phyloP scores from a whole-genome alignment of 1,140 invertebrate genomes.

The Vanessa tameamea region DNA sequence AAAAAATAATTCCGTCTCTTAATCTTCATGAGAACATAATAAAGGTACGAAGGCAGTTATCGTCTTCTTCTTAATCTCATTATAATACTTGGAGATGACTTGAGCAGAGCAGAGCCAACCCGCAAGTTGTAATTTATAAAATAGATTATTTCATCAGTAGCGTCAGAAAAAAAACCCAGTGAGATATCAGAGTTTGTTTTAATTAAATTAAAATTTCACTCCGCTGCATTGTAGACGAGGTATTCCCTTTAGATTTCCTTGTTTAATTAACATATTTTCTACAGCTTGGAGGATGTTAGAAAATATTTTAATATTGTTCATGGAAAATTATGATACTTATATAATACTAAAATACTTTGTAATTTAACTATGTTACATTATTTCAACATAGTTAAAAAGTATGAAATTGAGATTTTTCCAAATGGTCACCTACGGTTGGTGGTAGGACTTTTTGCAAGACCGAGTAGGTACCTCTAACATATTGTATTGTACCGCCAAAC shows the following conservation, averaged over 20 bases:
- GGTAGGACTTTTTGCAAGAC: too few species aligned
- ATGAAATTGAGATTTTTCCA: too few species aligned
- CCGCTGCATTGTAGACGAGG: not conserved
- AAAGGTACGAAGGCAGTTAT: not conserved
- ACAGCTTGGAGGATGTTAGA: not conserved
- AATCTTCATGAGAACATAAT: too few species aligned
- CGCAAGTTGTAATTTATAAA: not conserved
- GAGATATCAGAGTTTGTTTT: slow-evolving; percentile 2
- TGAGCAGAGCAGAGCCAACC: not conserved
- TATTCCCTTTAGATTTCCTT: not conserved
- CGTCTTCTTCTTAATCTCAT: not conserved
- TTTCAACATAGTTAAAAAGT: not conserved
- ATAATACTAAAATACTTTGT: not conserved
- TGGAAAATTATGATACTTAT: not conserved
- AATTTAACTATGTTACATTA: not conserved
- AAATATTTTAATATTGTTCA: slow-evolving; percentile 1
- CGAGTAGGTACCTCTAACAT: too few species aligned
- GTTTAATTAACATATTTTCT: slow-evolving; percentile 6
- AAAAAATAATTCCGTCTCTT: too few species aligned
- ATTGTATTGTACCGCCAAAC: too few species aligned
- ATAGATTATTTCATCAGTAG: slow-evolving; percentile 6
- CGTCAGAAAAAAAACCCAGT: not conserved
- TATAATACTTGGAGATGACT: too few species aligned
- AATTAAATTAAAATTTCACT: slow-evolving; percentile 9
- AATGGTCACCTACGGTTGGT: too few species aligned